phyloP scores from a whole-genome alignment of 2,888 invertebrate species.

The Drepana falcataria region DNA sequence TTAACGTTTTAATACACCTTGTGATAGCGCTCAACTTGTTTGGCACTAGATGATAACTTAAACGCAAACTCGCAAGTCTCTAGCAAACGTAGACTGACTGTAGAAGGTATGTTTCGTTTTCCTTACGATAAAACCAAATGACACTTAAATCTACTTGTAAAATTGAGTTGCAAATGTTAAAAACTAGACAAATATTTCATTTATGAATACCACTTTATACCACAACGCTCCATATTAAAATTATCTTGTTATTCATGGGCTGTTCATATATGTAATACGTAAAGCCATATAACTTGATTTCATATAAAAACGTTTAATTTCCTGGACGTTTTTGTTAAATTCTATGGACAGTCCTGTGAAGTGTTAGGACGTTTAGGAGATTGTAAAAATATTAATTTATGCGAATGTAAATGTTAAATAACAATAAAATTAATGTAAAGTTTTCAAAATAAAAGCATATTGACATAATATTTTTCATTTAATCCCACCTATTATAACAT shows the following conservation, averaged over 20 bases:
- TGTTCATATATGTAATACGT: not conserved
- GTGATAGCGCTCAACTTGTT: too few relatives aligned
- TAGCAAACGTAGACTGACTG: too few relatives aligned
- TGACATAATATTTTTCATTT: constrained; percentile 11
- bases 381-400: constrained; percentile 28
- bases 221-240: constrained; percentile 20
- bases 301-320: not conserved
- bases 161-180: too few relatives aligned
- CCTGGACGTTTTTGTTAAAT: not conserved
- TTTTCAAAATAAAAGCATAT: constrained; percentile 35
- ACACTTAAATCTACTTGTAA: too few relatives aligned
- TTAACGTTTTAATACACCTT: too few relatives aligned
- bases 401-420: constrained; percentile 30
- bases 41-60: too few relatives aligned
- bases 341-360: constrained; percentile 16
- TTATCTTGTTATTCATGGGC: not conserved
- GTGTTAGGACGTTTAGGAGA: constrained; percentile 23
- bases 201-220: constrained; percentile 2
- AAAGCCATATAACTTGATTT: not conserved
- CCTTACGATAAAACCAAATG: too few relatives aligned
- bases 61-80: too few relatives aligned
- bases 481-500: constrained; percentile 14
- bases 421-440: constrained; percentile 35
- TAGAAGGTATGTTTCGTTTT: too few relatives aligned
- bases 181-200: too few relatives aligned